Base-by-base conservation (phyloP, 2,888 invertebrate species). In the Eristalis pertinax region DNA sequence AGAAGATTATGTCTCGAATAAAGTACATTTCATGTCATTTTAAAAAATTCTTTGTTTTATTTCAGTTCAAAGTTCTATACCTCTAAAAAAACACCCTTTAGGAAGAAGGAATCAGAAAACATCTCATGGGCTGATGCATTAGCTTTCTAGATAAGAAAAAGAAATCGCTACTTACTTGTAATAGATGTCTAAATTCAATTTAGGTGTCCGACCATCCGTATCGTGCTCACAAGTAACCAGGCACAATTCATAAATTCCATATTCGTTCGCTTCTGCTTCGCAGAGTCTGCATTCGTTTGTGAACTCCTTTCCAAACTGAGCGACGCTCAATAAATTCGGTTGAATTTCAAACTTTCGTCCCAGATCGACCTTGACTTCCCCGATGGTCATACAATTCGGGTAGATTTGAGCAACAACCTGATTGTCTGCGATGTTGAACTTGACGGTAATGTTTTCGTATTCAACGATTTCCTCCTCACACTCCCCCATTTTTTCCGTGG, bases 321-420 rank as follows among this genome's bases (percentile, higher is more conserved):
- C 91, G 3, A 96, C 89, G 0, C 94, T 91, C 58, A 96, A 91
- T 60, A 94, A 92, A 15, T 94, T 92, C 0, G 93, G 93, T 19
- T 94, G 93, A 1, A 95, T 92, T 91, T 94, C 93, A 90, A 96
- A 95, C 60, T 95, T 93, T 1, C 94, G 94, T 1, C 93, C 94
- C 60, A 96, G 93, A 89, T 95, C 95, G 89, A 94, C 94, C 91
- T 95, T 95, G 60, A 96, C 93, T 90, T 95, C 95, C 73, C 93
- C 93, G 67, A 96, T 92, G 82, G 94, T 94, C 91, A 94, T 94
- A 60, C 90, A 90, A 84, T 92, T 92, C 60, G 93, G 92, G 91
- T 93, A 93, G 11, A 92, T 91, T 83, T 92, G 92, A 5, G 93
- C 93, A 24, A 93, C 91, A 32, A 92, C 91, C 77, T 92, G 91